Evolutionary conservation across 2,797 vertebrate species (phyloP).

Genomic region (Bovichtus variegatus): DNA sequence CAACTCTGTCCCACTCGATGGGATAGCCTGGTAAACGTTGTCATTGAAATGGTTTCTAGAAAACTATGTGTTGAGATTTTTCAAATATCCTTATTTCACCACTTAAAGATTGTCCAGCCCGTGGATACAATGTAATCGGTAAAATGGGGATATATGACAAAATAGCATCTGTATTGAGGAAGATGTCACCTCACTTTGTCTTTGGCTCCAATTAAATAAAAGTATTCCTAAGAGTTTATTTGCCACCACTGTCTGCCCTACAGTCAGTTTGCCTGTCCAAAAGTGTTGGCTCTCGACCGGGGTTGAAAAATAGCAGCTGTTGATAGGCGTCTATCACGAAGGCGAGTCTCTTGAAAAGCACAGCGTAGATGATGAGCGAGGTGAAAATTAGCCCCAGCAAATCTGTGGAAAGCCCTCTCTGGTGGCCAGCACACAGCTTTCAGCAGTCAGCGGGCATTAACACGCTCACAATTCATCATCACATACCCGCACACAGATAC

Average conservation of each 20-base stretch:
- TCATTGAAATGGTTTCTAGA: conserved; percentile 18
- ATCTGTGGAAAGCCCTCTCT: conserved; percentile 31
- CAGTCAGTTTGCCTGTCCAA: conserved; percentile 4
- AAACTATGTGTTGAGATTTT: neutral
- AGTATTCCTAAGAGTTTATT: conserved; percentile 2
- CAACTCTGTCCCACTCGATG: conserved; percentile 27
- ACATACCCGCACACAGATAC: conserved; percentile 3
- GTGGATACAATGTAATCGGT: neutral
- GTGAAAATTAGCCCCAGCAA: conserved; percentile 50
- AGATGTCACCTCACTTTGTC: neutral
- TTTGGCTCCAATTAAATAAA: conserved; percentile 19
- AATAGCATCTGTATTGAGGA: neutral
- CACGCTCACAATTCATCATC: conserved; percentile 5
- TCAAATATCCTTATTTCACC: neutral
- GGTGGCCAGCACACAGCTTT: conserved; percentile 33
- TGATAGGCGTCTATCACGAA: conserved; percentile 40
- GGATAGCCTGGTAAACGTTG: neutral
- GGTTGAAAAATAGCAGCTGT: conserved; percentile 67
- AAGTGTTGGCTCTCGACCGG: conserved; percentile 5
- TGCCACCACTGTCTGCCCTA: neutral
- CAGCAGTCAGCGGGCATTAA: conserved; percentile 30
- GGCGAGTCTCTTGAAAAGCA: conserved; percentile 44
- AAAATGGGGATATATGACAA: neutral
- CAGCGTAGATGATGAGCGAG: conserved; percentile 49
- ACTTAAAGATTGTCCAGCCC: neutral